Evolutionary conservation across 1,140 invertebrate genomes (phyloP), one percentile per base, ranked within the genome.

Genomic region (Drosophila sechellia): DNA sequence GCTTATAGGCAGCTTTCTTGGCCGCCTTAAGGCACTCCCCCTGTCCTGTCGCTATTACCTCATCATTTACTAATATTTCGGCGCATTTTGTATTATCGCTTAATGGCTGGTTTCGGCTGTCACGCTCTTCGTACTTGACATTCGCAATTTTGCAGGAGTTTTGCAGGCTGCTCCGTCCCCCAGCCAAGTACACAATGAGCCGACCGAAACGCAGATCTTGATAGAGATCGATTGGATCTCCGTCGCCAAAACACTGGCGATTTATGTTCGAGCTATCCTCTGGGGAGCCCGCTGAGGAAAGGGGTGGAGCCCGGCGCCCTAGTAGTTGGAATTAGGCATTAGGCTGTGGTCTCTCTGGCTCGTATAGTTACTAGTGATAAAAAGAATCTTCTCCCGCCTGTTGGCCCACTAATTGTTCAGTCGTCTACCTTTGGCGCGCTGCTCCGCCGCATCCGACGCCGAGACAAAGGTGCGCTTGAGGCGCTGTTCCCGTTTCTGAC

Each of bases 361-460:
- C 75, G 57, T 77, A 71, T 72, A 85, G 58, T 77, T 71, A 80
- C 64, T 77, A 78, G 46, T 77, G 50, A 68, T 77, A 64, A 65
- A 77, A 79, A 65, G 58, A 49, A 65, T 69, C 61, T 71, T 52
- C 79, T 58, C 37, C 35, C 27, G 15, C 57, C 50, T 39, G 17
- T 8, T 48, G 59, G 31, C 40, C 15, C 52, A 60, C 55, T 89
- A 77, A 46, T 74, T 76, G 34, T 87, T 84, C 46, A 90, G 93
- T 15, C 89, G 76, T 93, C 92, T 94, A 94, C 94, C 94, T 94
- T 94, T 94, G 76, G 89, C 95, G 92, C 96, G 95, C 58, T 95
- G 94, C 92, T 95, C 95, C 2, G 95, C 95, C 20, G 96, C 96
- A 81, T 96, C 95, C 20, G 96, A 96, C 17, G 96, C 96, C 78